These are phyloP conservation scores for Aegithalos caudatus DNA, from an alignment of 2,113 vertebrate genomes.

Conservation along the genomic window DNA sequence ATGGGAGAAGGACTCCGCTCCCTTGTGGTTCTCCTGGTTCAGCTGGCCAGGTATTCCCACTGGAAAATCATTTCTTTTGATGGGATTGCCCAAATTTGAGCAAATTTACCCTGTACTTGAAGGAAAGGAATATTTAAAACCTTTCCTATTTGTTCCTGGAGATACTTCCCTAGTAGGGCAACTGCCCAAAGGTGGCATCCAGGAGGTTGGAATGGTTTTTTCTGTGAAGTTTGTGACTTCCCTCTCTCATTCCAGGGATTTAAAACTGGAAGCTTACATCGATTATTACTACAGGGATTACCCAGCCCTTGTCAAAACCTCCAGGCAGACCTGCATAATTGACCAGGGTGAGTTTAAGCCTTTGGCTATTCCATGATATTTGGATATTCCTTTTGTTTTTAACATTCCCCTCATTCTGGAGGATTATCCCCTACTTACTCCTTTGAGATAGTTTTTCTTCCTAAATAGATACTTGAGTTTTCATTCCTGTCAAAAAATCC, in stretches of 20 bases:
- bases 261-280: constrained; percentile 86
- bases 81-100: background rate
- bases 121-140: background rate
- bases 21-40: constrained; percentile 88
- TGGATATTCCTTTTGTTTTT: background rate
- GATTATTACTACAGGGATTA: constrained; percentile 96
- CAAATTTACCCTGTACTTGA: background rate
- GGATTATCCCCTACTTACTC: background rate
- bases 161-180: background rate
- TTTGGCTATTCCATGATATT: background rate
- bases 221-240: background rate
- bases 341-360: constrained; percentile 81
- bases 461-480: background rate
- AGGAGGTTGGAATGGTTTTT: background rate
- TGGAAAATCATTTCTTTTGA: background rate
- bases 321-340: constrained; percentile 81
- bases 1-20: constrained; percentile 86
- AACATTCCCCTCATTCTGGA: background rate
- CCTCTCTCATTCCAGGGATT: constrained; percentile 79
- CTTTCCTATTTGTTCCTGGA: background rate
- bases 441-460: background rate
- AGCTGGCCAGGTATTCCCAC: constrained; percentile 86
- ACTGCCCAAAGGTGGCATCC: background rate
- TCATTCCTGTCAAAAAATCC: background rate
- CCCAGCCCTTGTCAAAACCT: constrained; percentile 84